These are phyloP conservation scores for Cheilosia variabilis DNA, from an alignment of 2,888 invertebrate species.

Conservation along the genomic window DNA sequence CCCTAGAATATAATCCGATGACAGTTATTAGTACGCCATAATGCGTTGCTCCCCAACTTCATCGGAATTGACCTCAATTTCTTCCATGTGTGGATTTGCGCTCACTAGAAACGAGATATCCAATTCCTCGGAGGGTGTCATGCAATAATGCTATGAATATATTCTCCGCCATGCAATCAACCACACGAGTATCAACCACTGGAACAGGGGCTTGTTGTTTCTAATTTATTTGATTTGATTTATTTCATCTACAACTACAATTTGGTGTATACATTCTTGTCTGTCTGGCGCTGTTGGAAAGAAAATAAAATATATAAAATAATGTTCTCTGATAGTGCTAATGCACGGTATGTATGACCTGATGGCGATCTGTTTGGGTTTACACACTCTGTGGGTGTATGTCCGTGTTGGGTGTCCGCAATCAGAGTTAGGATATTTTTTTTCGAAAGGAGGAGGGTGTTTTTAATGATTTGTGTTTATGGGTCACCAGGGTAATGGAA, in stretches of 20 bases:
- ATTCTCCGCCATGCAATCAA: conserved; percentile 33
- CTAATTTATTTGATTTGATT: conserved; percentile 8
- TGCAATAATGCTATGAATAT: conserved; percentile 2
- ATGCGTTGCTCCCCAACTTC: neutral
- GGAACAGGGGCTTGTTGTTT: conserved; percentile 29
- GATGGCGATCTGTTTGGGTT: conserved; percentile 5
- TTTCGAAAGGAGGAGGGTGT: neutral
- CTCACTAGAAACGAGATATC: neutral
- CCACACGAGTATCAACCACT: conserved; percentile 46
- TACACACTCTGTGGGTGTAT: too few species aligned
- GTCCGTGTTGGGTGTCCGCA: conserved; percentile 11
- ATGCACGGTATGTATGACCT: conserved; percentile 37
- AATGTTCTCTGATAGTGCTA: conserved; percentile 25
- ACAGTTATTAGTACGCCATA: neutral
- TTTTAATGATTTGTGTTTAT: conserved; percentile 6
- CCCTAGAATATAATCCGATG: neutral
- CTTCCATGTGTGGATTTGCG: neutral
- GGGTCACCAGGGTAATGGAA: conserved; percentile 34
- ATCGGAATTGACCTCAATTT: conserved; percentile 40
- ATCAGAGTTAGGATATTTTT: conserved; percentile 2
- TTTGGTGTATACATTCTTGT: conserved; percentile 19
- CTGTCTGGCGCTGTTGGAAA: conserved; percentile 28
- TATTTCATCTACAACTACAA: conserved; percentile 15
- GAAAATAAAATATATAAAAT: conserved; percentile 17
- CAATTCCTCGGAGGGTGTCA: conserved; percentile 27